Base-by-base conservation (phyloP, 35 echinoderm and acorn worm species). In the Apostichopus parvimensis region DNA sequence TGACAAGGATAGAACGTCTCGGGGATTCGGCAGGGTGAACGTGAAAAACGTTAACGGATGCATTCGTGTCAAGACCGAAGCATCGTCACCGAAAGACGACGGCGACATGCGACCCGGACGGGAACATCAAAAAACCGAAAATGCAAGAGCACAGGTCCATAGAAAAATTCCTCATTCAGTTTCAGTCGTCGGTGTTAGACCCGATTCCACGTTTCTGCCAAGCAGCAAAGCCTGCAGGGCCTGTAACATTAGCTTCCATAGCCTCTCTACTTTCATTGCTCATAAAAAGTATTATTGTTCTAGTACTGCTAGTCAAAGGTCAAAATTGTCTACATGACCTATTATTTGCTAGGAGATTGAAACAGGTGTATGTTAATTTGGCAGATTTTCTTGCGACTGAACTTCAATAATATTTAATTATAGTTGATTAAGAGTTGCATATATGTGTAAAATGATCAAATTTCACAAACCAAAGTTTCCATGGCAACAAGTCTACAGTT, bases 201-300 rank as follows among this genome's bases (percentile, higher is more conserved):
- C 26, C 3, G 81, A 84, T 24, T 68, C 60, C 24, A 14, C 28
- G 7, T 88, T 88, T 54, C 64, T 20, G 54, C 65, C 89, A 56
- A 64, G 88, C 77, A 90, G 17, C 88, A 70, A 96, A 91, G 58
- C 95, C 92, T 96, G 95, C 78, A 87, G 87, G 34, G 75, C 83
- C 24, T 98, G 96, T 59, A 98, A 98, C 68, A 98, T 98, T 60
- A 86, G 87, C 57, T 98, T 98, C 86, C 93, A 80, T 6, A 98
- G 94, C 79, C 79, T 98, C 9, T 98, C 96, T 14, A 98, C 94
- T 3, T 98, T 98, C 80, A 95, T 98, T 86, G 96, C 96, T 88
- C 96, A 98, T 61, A 98, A 98, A 89, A 98, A 98, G 86, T 98
- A 92, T 92, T 98, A 98, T 87, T 98, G 96, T 87, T 87, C 96